Conservation (phyloP, 2,797 vertebrate species). For the Scolopax bukidnonensis region DNA sequence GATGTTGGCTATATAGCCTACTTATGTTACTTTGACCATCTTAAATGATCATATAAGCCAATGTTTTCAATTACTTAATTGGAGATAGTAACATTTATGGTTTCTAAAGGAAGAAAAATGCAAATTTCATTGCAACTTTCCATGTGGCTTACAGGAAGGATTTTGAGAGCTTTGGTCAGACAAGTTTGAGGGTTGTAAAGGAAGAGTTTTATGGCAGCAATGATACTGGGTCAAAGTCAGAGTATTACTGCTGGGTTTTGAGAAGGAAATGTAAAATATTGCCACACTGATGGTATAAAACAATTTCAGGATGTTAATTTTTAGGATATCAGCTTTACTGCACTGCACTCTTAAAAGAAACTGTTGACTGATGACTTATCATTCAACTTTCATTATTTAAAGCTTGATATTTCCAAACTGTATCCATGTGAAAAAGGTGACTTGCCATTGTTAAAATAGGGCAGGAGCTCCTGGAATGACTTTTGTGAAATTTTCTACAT, state of each 20-base stretch:
- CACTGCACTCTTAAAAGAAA: not conserved
- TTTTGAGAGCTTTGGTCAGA: not conserved
- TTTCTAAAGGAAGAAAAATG: not conserved
- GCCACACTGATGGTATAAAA: not conserved
- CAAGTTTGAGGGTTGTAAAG: not conserved
- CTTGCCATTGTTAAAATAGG: conserved; percentile 23
- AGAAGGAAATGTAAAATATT: not conserved
- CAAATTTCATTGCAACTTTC: not conserved
- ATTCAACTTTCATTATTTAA: not conserved
- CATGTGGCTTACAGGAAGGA: not conserved
- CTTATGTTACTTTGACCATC: not conserved
- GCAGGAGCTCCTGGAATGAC: not conserved
- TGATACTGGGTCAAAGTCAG: not conserved
- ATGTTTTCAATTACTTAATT: not conserved
- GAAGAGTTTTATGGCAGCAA: not conserved
- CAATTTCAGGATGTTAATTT: not conserved
- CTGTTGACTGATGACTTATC: not conserved
- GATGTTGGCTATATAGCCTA: not conserved
- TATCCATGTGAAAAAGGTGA: not conserved
- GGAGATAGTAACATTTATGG: not conserved
- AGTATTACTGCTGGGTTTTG: not conserved
- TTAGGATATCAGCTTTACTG: not conserved
- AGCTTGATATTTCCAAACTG: not conserved
- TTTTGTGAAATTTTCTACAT: conserved; percentile 9
- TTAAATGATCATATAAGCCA: not conserved